A percentile compares a stretch with the other conserved stretches of the same genome.
These are phyloP conservation scores for Orchesellides sinensis DNA, from an alignment of 2,888 invertebrate genomes.

Conservation along the genomic window DNA sequence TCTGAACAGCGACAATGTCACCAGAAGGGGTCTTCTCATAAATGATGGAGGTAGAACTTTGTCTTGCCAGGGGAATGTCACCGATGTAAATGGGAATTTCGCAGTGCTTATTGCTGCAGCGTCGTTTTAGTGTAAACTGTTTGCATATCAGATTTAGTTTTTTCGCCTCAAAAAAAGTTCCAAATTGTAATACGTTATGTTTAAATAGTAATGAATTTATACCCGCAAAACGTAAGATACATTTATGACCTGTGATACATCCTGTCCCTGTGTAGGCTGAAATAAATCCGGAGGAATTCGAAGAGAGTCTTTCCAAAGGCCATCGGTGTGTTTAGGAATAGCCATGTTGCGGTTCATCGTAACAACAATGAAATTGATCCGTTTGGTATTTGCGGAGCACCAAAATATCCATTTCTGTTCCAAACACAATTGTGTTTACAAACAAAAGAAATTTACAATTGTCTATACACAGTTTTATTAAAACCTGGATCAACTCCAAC, in stretches of 20 bases:
- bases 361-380: not conserved
- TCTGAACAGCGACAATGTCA: too few species aligned
- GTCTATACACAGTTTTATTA: too few species aligned
- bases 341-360: not conserved
- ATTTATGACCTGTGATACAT: not conserved
- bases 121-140: not conserved
- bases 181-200: not conserved
- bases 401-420: not conserved
- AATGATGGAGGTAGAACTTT: too few species aligned
- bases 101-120: not conserved
- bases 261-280: not conserved
- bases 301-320: not conserved
- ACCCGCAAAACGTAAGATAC: not conserved
- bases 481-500: not conserved
- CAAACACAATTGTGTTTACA: too few species aligned
- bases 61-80: not conserved
- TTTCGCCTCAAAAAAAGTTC: not conserved
- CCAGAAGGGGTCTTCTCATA: too few species aligned
- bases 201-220: not conserved
- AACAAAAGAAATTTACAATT: too few species aligned
- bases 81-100: not conserved
- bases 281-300: not conserved
- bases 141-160: too few species aligned
- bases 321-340: not conserved
- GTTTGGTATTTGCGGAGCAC: not conserved